phyloP scores from a whole-genome alignment of 92 coral and sea anemone genomes.

The Porites divaricata region DNA sequence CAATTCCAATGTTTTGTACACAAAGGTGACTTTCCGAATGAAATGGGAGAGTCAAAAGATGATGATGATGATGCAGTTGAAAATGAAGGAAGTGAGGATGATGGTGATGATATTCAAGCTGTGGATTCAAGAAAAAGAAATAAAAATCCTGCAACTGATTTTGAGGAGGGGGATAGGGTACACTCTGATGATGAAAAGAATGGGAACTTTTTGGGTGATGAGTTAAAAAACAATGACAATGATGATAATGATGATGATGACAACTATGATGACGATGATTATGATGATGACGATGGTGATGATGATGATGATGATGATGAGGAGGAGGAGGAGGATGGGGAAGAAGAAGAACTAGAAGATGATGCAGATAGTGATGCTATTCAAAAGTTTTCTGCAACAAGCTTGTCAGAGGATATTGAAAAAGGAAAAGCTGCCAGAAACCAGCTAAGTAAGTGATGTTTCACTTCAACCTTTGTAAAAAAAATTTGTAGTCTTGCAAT shows the following conservation, averaged over 20 bases:
- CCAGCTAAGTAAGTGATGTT: constrained; percentile 76
- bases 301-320: constrained; percentile 3
- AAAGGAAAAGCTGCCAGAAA: constrained; percentile 90
- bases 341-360: constrained; percentile 34
- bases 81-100: neutral
- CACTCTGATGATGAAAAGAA: constrained; percentile 19
- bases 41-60: neutral
- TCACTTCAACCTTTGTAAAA: too few relatives aligned
- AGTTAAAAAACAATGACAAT: neutral
- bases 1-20: too few relatives aligned
- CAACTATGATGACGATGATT: constrained; percentile 23
- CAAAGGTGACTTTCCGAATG: neutral
- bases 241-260: constrained; percentile 4
- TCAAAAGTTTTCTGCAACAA: constrained; percentile 66
- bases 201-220: constrained; percentile 5
- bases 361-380: constrained; percentile 51
- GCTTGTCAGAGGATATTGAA: constrained; percentile 73
- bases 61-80: neutral
- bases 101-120: neutral
- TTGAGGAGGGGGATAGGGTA: neutral
- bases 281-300: constrained; percentile 3
- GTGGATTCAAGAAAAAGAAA: neutral
- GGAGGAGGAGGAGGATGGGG: constrained; percentile 33
- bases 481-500: too few relatives aligned
- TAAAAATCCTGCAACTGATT: neutral